Base-by-base conservation (phyloP, 2,888 invertebrate genomes). In the Lissonota sp. region DNA sequence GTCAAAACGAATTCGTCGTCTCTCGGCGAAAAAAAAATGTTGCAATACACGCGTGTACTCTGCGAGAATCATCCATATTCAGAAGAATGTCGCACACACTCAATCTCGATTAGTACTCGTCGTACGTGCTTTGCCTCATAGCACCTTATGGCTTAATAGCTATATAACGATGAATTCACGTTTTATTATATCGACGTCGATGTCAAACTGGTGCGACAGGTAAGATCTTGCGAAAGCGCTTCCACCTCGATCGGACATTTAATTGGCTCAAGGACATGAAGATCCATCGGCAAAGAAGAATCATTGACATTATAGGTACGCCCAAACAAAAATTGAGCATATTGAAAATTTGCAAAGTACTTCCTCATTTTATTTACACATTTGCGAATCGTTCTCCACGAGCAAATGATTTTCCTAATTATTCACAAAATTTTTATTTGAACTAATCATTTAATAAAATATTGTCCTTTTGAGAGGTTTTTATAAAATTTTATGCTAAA, bases 241-340 rank as follows among this genome's bases (percentile, higher is more conserved):
- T 12, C 26, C 40, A 44, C 37, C 73, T 73, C 63, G 39, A 58
- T 69, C 49, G 55, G 60, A 57, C 64, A 57, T 46, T 73, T 76
- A 87, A 87, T 66, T 84, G 83, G 87, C 86, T 84, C 89, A 88
- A 89, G 88, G 88, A 88, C 86, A 84, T 77, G 64, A 82, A 77
- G 69, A 80, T 64, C 12, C 72, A 64, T 58, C 64, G 26, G 26
- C 26, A 26, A 1, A 26, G 26, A 26, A 26, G 26, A 26, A 26
- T 26, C 26, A 26, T 26, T 26, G 26, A 26, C 3, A 26, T 26
- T 26, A 3, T 26, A 26, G 26, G 1, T 26, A 3, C 26, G 26
- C 26, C 26, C 1, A 26, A 26, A 3, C 26, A 26, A 26, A 26
- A 26, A 26, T 26, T 26, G 26, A 2, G 3, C 1, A 26, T 2